These are phyloP conservation scores for Stegophylla sp. DNA, from an alignment of 2,888 invertebrate species.

Conservation along the genomic window DNA sequence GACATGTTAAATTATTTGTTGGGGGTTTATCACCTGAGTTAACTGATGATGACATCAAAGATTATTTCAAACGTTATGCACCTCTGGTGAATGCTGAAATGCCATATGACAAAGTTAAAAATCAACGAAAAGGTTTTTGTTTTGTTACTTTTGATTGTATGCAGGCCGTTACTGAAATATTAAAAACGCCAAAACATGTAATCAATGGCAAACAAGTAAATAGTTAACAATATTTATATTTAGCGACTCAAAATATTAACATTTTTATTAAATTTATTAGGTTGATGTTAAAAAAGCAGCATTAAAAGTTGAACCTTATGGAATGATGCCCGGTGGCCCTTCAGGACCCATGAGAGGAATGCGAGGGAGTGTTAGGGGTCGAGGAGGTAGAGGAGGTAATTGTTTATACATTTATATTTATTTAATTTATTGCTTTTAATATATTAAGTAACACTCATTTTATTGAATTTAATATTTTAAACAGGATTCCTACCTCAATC, in stretches of 20 bases:
- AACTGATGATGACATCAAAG: slow-evolving; percentile 91
- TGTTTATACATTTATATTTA: slow-evolving; percentile 64
- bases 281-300: slow-evolving; percentile 95
- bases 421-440: not conserved
- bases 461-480: slow-evolving; percentile 2
- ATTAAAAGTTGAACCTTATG: slow-evolving; percentile 76
- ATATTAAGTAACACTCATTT: not conserved
- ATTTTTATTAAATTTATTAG: slow-evolving; percentile 64
- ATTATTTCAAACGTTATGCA: slow-evolving; percentile 90
- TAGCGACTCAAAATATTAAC: not conserved
- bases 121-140: slow-evolving; percentile 95
- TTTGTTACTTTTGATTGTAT: slow-evolving; percentile 97
- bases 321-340: slow-evolving; percentile 70
- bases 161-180: slow-evolving; percentile 87
- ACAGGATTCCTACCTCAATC: slow-evolving; percentile 51
- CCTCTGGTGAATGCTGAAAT: slow-evolving; percentile 93
- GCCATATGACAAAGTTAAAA: slow-evolving; percentile 96
- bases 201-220: slow-evolving; percentile 79
- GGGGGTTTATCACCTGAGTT: slow-evolving; percentile 92
- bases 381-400: slow-evolving; percentile 69
- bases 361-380: slow-evolving; percentile 71
- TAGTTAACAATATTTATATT: not conserved
- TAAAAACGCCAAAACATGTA: slow-evolving; percentile 90
- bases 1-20: slow-evolving; percentile 95
- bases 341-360: slow-evolving; percentile 68